Evolutionary conservation across 2,113 vertebrate species (phyloP), one percentile per base, ranked within the genome.

Genomic region (Nycticorax nycticorax): DNA sequence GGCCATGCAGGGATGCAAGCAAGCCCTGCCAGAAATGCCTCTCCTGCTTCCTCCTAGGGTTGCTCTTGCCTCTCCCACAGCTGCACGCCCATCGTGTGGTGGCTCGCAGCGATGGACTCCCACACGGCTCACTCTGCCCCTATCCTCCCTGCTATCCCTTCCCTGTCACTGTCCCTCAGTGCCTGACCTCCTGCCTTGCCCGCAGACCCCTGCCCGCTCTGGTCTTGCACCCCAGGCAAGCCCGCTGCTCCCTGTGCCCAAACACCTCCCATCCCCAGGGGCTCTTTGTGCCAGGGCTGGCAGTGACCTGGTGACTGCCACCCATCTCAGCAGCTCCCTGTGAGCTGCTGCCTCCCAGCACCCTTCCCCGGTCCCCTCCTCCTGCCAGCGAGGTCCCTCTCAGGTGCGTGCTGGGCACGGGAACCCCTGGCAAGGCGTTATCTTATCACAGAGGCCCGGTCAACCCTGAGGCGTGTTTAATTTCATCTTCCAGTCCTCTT

Each of bases 81-180:
- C 80, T 45, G 23, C 33, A 16, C 1, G 6, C 20, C 63, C 3
- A 1, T 22, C 1, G 9, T 56, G 48, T 0, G 1, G 41, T 37
- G 60, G 64, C 69, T 94, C 3, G 10, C 24, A 67, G 28, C 0
- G 6, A 78, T 23, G 60, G 64, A 59, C 12, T 50, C 41, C 37
- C 37, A 35, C 0, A 0, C 52, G 60, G 35, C 48, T 78, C 1
- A 0, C 48, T 60, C 12, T 0, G 0, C 72, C 26, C 21, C 4
- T 82, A 33, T 72, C 37, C 45, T 72, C 60, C 32, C 20, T 67
- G 43, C 75, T 8, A 3, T 78, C 15, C 32, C 28, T 10, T 62
- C 43, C 23, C 32, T 67, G n/a, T 47, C 56, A 33, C 23, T 71
- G 41, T 39, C 37, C 56, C 0, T 0, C 60, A 63, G 47, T 6